Base-by-base conservation (phyloP, 2,797 vertebrate species). In the Halcyon chelicuti region DNA sequence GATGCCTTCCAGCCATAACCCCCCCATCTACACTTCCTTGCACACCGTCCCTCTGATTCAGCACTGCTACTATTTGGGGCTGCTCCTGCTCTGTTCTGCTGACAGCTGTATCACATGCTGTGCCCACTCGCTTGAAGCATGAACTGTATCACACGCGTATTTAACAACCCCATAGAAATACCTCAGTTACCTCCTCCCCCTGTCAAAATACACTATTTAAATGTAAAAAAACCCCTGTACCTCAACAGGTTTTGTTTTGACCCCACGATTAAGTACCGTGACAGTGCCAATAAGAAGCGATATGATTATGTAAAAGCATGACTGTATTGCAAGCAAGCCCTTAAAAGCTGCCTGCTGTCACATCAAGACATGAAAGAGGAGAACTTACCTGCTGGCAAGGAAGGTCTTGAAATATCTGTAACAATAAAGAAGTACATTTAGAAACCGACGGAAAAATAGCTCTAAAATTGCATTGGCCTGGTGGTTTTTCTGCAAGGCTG, bases 351-450 rank as follows among this genome's bases (percentile, higher is more conserved):
- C 29, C 28, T 85, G 61, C 66, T 94, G 71, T 58, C 91, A 86
- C 44, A 94, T 79, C 60, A 52, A 93, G 57, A 58, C 19, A 31
- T 23, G n/a, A 74, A 86, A 94, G 63, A 92, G 37, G 42, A 93
- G 29, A 39, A 93, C 98, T 98, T 97, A 99, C 99, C 99, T 98
- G 98, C 98, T 97, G 98, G 98, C 98, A 98, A 98, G 71, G 97
- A 96, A 98, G 98, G 98, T 97, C 98, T 98, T 97, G 98, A 98
- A 99, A 99, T 99, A 98, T 98, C 99, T 99, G 98, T 88, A 96
- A 98, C 80, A 88, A 94, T 62, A 81, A 93, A 93, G 52, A 90
- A 90, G 88, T 40, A 68, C 15, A 31, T 66, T 93, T 75, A 96
- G 94, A 90, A 91, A 65, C 22, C 29, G 73, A 93, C 93, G 8